Percentiles rank a stretch among this genome's conserved stretches.
phyloP scores from a whole-genome alignment of 2,888 invertebrate genomes.

The Melanchra persicariae region DNA sequence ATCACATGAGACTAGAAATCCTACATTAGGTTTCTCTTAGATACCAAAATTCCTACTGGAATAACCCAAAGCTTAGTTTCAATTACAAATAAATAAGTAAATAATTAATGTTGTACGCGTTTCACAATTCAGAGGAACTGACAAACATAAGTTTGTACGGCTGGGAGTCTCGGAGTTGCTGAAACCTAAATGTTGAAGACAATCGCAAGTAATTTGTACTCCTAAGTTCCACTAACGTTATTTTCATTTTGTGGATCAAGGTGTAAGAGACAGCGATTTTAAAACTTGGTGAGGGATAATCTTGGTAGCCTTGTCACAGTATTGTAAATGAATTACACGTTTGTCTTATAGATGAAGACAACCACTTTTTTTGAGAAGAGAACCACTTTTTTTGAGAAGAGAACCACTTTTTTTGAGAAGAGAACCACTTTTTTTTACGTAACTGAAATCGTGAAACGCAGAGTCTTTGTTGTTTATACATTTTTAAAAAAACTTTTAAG shows the following conservation, averaged over 20 bases:
- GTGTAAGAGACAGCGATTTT: slow-evolving; percentile 24
- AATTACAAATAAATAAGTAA: slow-evolving; percentile 44
- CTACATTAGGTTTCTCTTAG: background rate
- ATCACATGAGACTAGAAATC: slow-evolving; percentile 1
- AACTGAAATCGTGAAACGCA: too few relatives aligned
- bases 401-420: too few relatives aligned
- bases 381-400: too few relatives aligned
- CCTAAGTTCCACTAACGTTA: slow-evolving; percentile 61
- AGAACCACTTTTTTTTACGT: too few relatives aligned
- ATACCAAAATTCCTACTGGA: slow-evolving; percentile 3
- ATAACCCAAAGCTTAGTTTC: slow-evolving; percentile 21
- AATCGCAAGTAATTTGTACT: slow-evolving; percentile 60
- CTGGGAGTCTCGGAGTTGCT: slow-evolving; percentile 7
- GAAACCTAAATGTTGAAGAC: slow-evolving; percentile 55
- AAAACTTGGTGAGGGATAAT: too few relatives aligned
- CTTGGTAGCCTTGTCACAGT: too few relatives aligned
- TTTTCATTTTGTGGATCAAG: slow-evolving; percentile 35
- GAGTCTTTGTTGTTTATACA: too few relatives aligned
- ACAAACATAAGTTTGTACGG: slow-evolving; percentile 37
- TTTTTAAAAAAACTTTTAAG: too few relatives aligned
- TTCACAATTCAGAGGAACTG: slow-evolving; percentile 17
- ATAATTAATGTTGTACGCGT: slow-evolving; percentile 14
- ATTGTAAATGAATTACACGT: too few relatives aligned
- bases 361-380: too few relatives aligned
- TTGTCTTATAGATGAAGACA: too few relatives aligned